Evolutionary conservation across 2,797 vertebrate genomes (phyloP), one percentile per base, ranked within the genome.

Genomic region (Protosalanx chinensis): DNA sequence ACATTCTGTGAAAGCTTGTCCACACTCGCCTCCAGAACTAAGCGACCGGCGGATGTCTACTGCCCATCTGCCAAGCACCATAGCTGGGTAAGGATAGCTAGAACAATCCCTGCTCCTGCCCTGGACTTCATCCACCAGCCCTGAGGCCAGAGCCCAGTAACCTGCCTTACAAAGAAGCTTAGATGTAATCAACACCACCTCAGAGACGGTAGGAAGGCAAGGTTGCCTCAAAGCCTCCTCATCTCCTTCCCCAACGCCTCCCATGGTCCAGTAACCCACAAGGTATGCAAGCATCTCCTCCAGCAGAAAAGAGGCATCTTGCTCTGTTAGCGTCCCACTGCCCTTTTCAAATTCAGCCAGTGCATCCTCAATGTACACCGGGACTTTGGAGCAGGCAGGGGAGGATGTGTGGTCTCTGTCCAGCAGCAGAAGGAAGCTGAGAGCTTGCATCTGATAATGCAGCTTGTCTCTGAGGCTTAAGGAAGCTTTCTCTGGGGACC

Each of bases 401-500:
- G 0, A 64, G 23, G 30, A 81, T 2, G 70, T 72, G 62, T 30
- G 77, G 35, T 86, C 84, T 29, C 70, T 70, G 30, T 94, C 91
- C 82, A 94, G 72, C 74, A 98, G 84, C 68, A 95, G 85, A 6
- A 95, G 89, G 81, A 98, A 98, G 46, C 88, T 89, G 71, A 96
- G 82, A 6, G 95, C 91, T 78, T 89, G 91, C 32, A 97, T 61
- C 49, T 94, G 87, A 53, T 80, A 85, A 61, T 57, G 33, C 1
- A 94, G 83, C 75, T 81, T 87, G 67, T 91, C 83, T 2, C 29
- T 70, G 0, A 81, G 81, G 35, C 53, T 79, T 2, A 73, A 68
- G 49, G 15, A 37, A 56, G 72, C 73, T n/a, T 37, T 57, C 15
- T 77, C 33, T 68, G 87, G 61, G 41, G 70, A 1, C 0, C 86